phyloP scores from a whole-genome alignment of 1,140 invertebrate species.

The Bombyx mandarina region DNA sequence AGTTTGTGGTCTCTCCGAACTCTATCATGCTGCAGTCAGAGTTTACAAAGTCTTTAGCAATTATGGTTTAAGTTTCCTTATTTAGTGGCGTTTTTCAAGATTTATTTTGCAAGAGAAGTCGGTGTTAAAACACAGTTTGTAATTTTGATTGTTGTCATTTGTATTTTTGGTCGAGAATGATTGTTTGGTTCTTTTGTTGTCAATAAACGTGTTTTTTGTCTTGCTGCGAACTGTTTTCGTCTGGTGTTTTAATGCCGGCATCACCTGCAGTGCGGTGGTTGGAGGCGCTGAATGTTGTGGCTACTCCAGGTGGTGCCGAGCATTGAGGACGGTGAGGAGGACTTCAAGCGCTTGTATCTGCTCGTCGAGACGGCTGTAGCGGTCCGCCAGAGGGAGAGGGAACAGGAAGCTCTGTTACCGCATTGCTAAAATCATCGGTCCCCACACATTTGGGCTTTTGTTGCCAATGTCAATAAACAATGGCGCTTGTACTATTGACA shows the following conservation, averaged over 20 bases:
- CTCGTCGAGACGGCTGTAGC: conserved; percentile 89
- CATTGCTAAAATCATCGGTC: background rate
- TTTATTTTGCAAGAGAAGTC: conserved; percentile 28
- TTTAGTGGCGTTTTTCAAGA: background rate
- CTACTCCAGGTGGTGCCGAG: conserved; percentile 51
- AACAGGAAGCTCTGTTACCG: conserved; percentile 50
- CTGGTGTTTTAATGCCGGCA: conserved; percentile 58
- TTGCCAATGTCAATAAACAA: no score
- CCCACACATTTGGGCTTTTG: background rate
- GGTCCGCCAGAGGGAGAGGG: conserved; percentile 78
- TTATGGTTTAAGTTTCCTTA: background rate
- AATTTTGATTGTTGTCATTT: background rate
- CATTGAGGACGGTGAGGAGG: conserved; percentile 72
- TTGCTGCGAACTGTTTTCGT: background rate
- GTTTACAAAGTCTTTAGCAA: background rate
- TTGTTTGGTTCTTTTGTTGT: background rate
- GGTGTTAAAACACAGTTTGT: conserved; percentile 42
- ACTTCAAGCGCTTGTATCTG: conserved; percentile 89
- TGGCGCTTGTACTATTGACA: no score
- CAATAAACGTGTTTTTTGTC: conserved; percentile 22
- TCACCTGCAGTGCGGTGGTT: conserved; percentile 34
- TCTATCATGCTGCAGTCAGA: no score
- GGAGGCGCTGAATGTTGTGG: conserved; percentile 3
- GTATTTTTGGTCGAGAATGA: background rate
- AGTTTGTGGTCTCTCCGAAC: no score